These are phyloP conservation scores for Elephas maximus DNA, from an alignment of 2,113 vertebrate genomes.

Conservation along the genomic window DNA sequence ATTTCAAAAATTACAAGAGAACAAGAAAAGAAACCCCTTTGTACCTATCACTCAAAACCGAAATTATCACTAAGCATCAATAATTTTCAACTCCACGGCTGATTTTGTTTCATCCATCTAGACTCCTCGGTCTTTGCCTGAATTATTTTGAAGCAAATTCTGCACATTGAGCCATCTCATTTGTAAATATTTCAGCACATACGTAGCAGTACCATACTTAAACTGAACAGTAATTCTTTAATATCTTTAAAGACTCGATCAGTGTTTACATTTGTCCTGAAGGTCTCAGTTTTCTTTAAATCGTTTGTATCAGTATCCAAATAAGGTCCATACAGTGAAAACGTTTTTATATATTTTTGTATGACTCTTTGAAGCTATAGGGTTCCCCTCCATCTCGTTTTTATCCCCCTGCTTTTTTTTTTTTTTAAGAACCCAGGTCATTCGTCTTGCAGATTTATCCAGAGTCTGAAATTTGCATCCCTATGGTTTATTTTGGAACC, in stretches of 20 bases:
- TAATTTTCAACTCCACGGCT: neutral
- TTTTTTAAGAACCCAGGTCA: neutral
- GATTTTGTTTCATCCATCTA: neutral
- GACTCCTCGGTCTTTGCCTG: neutral
- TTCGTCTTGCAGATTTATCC: neutral
- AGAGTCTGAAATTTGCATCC: neutral
- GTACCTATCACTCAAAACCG: no score
- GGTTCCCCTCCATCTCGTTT: neutral
- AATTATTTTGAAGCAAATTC: neutral
- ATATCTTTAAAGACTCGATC: neutral
- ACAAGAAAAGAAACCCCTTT: neutral
- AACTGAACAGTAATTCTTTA: neutral
- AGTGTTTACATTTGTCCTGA: neutral
- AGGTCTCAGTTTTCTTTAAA: neutral
- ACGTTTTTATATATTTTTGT: neutral
- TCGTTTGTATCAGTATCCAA: neutral
- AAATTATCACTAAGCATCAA: neutral
- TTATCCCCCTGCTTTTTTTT: neutral
- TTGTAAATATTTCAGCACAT: neutral
- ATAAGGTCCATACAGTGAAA: neutral
- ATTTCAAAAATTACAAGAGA: neutral
- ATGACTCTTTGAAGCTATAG: neutral
- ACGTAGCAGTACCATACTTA: neutral
- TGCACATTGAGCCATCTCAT: neutral
- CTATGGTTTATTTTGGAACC: neutral